A percentile compares a stretch with the other conserved stretches of the same genome.
phyloP scores from a whole-genome alignment of 1,140 invertebrate species.

The Bombus consobrinus region DNA sequence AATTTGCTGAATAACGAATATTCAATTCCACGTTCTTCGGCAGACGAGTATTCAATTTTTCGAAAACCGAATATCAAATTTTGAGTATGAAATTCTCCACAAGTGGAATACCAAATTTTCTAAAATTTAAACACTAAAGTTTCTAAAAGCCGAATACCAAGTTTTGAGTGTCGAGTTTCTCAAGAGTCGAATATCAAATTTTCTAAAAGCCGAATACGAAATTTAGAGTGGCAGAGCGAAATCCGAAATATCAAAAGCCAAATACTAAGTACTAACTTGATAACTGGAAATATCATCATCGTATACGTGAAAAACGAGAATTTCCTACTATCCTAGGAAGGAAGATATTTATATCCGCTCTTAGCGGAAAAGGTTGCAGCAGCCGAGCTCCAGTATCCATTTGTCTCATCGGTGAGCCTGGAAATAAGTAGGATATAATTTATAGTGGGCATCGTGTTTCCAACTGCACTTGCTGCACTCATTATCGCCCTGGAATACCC shows the following conservation, averaged over 20 bases:
- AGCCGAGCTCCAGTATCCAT: neutral
- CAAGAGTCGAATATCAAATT: no score
- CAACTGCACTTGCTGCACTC: constrained; percentile 33
- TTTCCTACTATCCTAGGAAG: neutral
- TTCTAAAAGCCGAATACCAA: neutral
- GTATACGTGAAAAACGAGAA: neutral
- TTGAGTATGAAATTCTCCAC: neutral
- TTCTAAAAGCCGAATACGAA: no score
- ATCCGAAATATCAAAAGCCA: no score
- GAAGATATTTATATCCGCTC: neutral
- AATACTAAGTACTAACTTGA: no score
- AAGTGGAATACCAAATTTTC: no score
- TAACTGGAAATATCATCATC: no score
- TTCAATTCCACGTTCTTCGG: no score
- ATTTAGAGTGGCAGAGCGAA: no score
- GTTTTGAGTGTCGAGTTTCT: no score
- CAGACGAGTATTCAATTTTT: neutral
- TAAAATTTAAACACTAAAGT: no score
- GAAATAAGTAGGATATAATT: constrained; percentile 55
- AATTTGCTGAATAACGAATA: no score
- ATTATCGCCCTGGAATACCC: constrained; percentile 45
- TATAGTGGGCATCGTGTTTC: constrained; percentile 26
- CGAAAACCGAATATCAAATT: neutral
- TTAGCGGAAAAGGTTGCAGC: neutral
- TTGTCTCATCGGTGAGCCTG: constrained; percentile 14